A percentile compares a stretch with the other conserved stretches of the same genome.
Evolutionary conservation across 1,140 invertebrate species (phyloP).

Genomic region (Diprion similis): DNA sequence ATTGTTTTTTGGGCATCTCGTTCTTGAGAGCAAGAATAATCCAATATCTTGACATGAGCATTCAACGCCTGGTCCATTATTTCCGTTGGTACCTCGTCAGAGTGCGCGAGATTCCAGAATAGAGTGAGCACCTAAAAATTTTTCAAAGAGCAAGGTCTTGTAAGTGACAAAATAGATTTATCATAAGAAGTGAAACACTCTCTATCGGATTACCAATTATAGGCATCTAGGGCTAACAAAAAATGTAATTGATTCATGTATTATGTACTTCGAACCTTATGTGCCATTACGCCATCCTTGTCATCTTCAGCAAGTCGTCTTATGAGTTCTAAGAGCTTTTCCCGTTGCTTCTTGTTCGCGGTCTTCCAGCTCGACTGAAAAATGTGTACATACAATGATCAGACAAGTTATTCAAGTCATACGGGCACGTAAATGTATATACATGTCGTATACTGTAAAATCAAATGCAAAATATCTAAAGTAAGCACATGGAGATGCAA

Average conservation of each 20-base stretch:
- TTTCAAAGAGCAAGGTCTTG: conserved; percentile 17
- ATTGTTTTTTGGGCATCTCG: conserved; percentile 94
- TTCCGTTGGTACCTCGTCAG: conserved; percentile 94
- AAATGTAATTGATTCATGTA: conserved; percentile 17
- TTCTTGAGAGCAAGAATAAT: conserved; percentile 97
- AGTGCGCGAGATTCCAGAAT: conserved; percentile 97
- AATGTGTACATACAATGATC: too few species aligned
- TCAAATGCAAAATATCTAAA: conserved; percentile 26
- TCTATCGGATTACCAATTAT: not conserved
- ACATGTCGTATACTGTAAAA: conserved; percentile 11
- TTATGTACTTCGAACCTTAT: conserved; percentile 73
- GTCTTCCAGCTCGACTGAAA: conserved; percentile 91
- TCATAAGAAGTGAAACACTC: conserved; percentile 10
- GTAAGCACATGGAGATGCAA: conserved; percentile 18
- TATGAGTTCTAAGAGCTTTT: conserved; percentile 95
- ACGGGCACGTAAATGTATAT: conserved; percentile 18
- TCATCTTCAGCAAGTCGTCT: conserved; percentile 95
- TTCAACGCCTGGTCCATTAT: conserved; percentile 96
- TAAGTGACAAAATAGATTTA: conserved; percentile 5
- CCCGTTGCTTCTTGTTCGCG: conserved; percentile 94
- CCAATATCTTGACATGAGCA: conserved; percentile 97
- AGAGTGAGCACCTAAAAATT: conserved; percentile 83
- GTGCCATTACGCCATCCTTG: conserved; percentile 98
- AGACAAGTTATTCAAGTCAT: too few species aligned
- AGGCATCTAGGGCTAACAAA: not conserved